Evolutionary conservation across 2,888 invertebrate species (phyloP).

Genomic region (Amphiduros pacificus): DNA sequence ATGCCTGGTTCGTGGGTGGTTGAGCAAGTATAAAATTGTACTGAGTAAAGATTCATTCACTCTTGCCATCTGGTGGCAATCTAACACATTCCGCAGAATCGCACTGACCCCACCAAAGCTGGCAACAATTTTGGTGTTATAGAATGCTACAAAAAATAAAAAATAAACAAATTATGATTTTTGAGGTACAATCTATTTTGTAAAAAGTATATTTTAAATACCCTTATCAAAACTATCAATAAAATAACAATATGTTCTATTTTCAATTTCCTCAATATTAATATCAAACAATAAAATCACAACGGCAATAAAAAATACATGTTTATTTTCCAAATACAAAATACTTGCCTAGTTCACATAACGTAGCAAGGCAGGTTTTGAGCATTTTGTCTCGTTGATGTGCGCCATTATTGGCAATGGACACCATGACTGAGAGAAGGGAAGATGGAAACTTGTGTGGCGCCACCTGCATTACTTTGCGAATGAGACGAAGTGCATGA

Average conservation of each 20-base stretch:
- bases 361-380: slow-evolving; percentile 80
- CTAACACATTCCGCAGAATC: slow-evolving; percentile 77
- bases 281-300: no score
- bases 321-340: no score
- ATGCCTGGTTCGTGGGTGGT: slow-evolving; percentile 79
- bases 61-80: slow-evolving; percentile 83
- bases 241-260: no score
- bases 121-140: slow-evolving; percentile 69
- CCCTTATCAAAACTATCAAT: no score
- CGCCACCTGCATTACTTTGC: slow-evolving; percentile 69
- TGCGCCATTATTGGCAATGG: slow-evolving; percentile 78
- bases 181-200: no score
- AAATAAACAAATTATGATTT: neutral
- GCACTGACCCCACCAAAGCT: slow-evolving; percentile 70
- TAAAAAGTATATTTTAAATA: no score
- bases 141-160: slow-evolving; percentile 69
- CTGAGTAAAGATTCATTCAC: slow-evolving; percentile 90
- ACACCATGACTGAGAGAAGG: slow-evolving; percentile 78
- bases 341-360: slow-evolving; percentile 80
- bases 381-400: slow-evolving; percentile 79
- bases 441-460: slow-evolving; percentile 74
- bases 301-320: no score
- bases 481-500: slow-evolving; percentile 84
- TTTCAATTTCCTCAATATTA: no score
- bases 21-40: slow-evolving; percentile 80